Percentiles rank a stretch among this genome's conserved stretches.
Evolutionary conservation across 2,888 invertebrate genomes (phyloP).

Genomic region (Pheosia tremula): DNA sequence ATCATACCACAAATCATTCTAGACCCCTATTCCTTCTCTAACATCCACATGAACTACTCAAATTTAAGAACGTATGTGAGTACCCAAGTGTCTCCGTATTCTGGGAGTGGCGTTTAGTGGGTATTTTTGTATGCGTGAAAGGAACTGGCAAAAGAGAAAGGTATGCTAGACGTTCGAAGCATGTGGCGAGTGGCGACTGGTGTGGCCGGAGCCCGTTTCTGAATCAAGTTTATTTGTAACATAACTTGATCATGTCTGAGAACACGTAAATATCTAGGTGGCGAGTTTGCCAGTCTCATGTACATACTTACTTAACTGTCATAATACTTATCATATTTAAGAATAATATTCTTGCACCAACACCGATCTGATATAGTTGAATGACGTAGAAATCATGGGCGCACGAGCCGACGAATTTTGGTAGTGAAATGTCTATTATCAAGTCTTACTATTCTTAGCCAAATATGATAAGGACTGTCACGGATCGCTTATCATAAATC

Average conservation of each 20-base stretch:
- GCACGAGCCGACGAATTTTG: too few species aligned
- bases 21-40: conserved; percentile 45
- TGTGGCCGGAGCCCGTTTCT: conserved; percentile 42
- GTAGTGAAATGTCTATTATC: neutral
- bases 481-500: conserved; percentile 12
- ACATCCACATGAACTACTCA: conserved; percentile 28
- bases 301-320: neutral
- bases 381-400: too few species aligned
- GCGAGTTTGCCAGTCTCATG: neutral
- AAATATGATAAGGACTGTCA: conserved; percentile 19
- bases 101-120: conserved; percentile 45
- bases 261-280: neutral
- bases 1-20: conserved; percentile 45
- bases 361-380: too few species aligned
- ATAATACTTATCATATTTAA: neutral
- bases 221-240: conserved; percentile 47
- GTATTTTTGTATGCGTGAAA: conserved; percentile 63
- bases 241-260: conserved; percentile 13
- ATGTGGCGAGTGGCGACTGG: conserved; percentile 31
- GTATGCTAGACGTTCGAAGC: conserved; percentile 45
- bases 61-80: conserved; percentile 22
- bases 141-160: conserved; percentile 73
- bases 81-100: conserved; percentile 38
- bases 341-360: neutral
- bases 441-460: conserved; percentile 5